Conservation (phyloP, 92 coral and sea anemone species). For the Bergia puertoricense region DNA sequence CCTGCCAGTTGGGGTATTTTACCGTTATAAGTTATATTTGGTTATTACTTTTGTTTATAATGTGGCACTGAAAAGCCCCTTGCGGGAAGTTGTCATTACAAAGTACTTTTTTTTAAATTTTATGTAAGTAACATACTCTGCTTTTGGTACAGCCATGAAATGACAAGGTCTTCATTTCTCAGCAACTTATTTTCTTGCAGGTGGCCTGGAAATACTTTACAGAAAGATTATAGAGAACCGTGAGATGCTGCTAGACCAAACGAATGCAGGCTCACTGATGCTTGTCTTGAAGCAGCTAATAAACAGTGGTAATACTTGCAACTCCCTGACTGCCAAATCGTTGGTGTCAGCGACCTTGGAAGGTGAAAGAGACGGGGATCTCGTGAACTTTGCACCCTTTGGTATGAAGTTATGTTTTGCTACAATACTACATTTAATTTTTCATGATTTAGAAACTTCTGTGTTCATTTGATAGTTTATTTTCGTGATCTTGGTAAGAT, state of each 20-base stretch:
- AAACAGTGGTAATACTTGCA: constrained; percentile 58
- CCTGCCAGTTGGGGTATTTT: too few relatives aligned
- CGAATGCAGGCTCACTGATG: constrained; percentile 56
- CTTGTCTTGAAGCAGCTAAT: constrained; percentile 70
- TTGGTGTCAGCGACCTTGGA: constrained; percentile 73
- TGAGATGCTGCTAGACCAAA: constrained; percentile 62
- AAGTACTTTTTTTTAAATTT: too few relatives aligned
- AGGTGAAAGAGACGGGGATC: constrained; percentile 69
- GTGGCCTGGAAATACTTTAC: constrained; percentile 82
- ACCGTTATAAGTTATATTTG: too few relatives aligned
- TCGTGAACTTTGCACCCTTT: constrained; percentile 93
- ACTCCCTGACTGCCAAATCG: constrained; percentile 51
- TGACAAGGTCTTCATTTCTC: too few relatives aligned
- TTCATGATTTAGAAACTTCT: not conserved
- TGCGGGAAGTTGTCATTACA: too few relatives aligned
- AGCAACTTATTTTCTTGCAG: constrained; percentile 36
- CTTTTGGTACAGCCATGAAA: too few relatives aligned
- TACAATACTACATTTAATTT: not conserved
- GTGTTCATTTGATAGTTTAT: not conserved
- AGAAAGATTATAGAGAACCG: constrained; percentile 69
- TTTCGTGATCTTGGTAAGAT: not conserved
- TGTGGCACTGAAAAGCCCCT: too few relatives aligned
- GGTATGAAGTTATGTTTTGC: constrained; percentile 51
- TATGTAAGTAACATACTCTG: too few relatives aligned
- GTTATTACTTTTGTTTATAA: too few relatives aligned